These are phyloP conservation scores for Pecten maximus DNA, from an alignment of 2,888 invertebrate genomes.

Conservation along the genomic window DNA sequence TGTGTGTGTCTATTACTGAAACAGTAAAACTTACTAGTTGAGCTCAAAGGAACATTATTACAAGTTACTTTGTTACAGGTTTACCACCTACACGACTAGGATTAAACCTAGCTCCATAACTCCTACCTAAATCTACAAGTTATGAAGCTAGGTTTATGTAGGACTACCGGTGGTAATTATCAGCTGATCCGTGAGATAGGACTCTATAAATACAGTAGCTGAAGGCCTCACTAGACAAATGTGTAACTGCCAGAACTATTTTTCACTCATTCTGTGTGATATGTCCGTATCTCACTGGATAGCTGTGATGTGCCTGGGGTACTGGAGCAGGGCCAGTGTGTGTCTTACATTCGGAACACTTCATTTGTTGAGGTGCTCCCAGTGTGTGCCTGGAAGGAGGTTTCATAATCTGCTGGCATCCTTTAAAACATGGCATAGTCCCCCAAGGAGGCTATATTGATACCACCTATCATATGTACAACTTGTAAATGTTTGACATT, in stretches of 20 bases:
- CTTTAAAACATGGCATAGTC: neutral
- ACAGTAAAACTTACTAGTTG: too few relatives aligned
- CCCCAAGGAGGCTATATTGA: neutral
- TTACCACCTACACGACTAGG: too few relatives aligned
- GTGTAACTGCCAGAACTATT: neutral
- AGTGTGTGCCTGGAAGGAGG: neutral
- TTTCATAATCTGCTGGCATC: constrained; percentile 8
- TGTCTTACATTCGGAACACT: neutral
- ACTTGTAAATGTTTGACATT: neutral
- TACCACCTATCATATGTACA: neutral
- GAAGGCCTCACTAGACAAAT: constrained; percentile 23
- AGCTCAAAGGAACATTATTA: too few relatives aligned
- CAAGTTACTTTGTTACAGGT: too few relatives aligned
- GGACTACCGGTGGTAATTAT: neutral
- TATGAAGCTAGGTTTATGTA: neutral
- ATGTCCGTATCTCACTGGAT: neutral
- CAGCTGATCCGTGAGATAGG: neutral
- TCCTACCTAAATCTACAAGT: neutral
- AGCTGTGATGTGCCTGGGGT: neutral
- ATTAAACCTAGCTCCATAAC: too few relatives aligned
- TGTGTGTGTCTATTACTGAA: too few relatives aligned
- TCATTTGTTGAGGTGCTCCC: neutral
- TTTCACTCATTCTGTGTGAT: neutral
- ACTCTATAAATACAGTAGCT: constrained; percentile 4
- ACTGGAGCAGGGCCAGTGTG: constrained; percentile 18